phyloP scores from a whole-genome alignment of 2,888 invertebrate genomes.

The Tetragonisca angustula region DNA sequence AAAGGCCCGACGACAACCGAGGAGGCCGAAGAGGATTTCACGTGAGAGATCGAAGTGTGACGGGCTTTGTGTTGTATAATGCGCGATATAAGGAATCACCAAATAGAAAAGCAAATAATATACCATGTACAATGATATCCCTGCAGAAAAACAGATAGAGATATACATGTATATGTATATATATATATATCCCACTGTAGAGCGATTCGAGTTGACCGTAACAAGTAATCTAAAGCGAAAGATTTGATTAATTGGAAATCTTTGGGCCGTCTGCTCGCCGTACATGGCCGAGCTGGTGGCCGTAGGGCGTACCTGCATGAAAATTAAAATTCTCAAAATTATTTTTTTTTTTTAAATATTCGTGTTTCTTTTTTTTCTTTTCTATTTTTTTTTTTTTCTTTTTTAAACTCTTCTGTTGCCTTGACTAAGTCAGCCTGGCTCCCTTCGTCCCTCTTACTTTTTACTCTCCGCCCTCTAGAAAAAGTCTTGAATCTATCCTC shows the following conservation, averaged over 20 bases:
- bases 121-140: conserved; percentile 49
- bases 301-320: conserved; percentile 73
- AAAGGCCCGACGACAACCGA: conserved; percentile 78
- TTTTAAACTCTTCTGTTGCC: conserved; percentile 14
- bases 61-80: conserved; percentile 71
- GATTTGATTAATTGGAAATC: conserved; percentile 5
- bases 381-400: not conserved
- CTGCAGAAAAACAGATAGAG: conserved; percentile 54
- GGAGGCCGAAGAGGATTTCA: conserved; percentile 78
- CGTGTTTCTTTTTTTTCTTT: not conserved
- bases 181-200: conserved; percentile 60
- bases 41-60: conserved; percentile 77
- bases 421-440: conserved; percentile 20
- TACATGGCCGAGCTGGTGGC: conserved; percentile 60
- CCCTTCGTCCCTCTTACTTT: not conserved
- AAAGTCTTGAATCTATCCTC: conserved; percentile 19
- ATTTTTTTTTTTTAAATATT: conserved; percentile 3
- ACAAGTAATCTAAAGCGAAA: conserved; percentile 62
- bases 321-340: conserved; percentile 32
- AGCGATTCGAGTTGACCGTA: conserved; percentile 65
- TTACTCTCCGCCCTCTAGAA: conserved; percentile 1
- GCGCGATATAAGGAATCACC: conserved; percentile 59
- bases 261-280: conserved; percentile 57
- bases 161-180: conserved; percentile 58
- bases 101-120: conserved; percentile 39